Base-by-base conservation (phyloP, 2,888 invertebrate species). In the Thymelicus acteon region DNA sequence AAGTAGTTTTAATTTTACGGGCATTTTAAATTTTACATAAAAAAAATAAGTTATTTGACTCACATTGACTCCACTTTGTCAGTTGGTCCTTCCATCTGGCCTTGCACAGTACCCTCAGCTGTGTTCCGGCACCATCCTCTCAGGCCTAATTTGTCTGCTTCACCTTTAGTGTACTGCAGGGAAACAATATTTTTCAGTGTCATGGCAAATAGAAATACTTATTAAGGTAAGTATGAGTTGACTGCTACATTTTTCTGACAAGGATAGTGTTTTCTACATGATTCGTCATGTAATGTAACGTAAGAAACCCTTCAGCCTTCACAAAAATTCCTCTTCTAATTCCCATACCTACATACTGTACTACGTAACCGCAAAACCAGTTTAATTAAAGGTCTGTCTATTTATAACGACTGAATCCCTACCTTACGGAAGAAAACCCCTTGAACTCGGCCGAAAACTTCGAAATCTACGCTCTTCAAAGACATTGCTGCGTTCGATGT, bases 41-140 rank as follows among this genome's bases (percentile, higher is more conserved):
- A 40, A 40, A 40, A 19, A 54, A 19, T 8, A 7, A 57, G 24
- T 57, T 24, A 19, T 19, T 7, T 6, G 40, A 92, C 94, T 94
- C 85, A 96, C 96, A 97, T 97, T 77, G 94, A 84, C 44, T 95
- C 90, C 61, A 97, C 83, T 85, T 95, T 94, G 0, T 90, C 85
- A 40, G 85, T 75, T 1, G 94, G 91, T n/a, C 97, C 97, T 86
- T 97, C 95, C 76, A 96, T 81, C 69, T 94, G 94, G 2, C 97
- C 97, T 24, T 95, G 87, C 0, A 97, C 97, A 0, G 96, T 96
- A 7, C 95, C 96, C 47, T 91, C 81, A 0, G 90, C 79, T 0
- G 97, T 97, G 80, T 97, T 97, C 94, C 94, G 95, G 80, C 96
- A 96, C 96, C 96, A 97, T 12, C 97, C 97, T 73, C 91, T 94